Evolutionary conservation across 2,113 vertebrate genomes (phyloP).

Genomic region (Ibidorhyncha struthersii): DNA sequence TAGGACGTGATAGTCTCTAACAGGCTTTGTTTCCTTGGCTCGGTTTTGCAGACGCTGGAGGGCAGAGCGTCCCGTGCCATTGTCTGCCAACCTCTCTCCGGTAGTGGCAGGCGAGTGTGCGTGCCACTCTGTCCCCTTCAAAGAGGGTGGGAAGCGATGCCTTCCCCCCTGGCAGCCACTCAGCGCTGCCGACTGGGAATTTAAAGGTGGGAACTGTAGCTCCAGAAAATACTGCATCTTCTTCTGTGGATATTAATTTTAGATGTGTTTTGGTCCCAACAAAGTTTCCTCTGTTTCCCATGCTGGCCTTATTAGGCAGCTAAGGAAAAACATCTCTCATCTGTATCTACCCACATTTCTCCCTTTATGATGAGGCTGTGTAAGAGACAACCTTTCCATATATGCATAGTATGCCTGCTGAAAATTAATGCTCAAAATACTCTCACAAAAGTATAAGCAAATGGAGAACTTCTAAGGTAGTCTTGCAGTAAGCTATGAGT

Average conservation of each 20-base stretch:
- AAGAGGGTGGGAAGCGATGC: background rate
- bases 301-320: background rate
- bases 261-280: background rate
- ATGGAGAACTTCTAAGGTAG: background rate
- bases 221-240: background rate
- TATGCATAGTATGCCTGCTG: background rate
- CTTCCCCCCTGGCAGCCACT: background rate
- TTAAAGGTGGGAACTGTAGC: background rate
- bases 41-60: too few species aligned
- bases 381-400: background rate
- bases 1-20: rapidly evolving
- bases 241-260: background rate
- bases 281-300: background rate
- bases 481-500: background rate
- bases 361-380: background rate
- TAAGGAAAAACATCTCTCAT: background rate
- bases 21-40: background rate
- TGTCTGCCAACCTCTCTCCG: rapidly evolving
- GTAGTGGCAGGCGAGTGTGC: background rate
- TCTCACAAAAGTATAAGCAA: background rate
- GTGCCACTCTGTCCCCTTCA: background rate
- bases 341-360: background rate
- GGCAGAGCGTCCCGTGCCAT: background rate
- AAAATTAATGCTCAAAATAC: conserved; percentile 30
- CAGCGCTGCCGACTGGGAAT: background rate